Evolutionary conservation across 1,140 invertebrate species (phyloP).

Genomic region (Melitaea cinxia): DNA sequence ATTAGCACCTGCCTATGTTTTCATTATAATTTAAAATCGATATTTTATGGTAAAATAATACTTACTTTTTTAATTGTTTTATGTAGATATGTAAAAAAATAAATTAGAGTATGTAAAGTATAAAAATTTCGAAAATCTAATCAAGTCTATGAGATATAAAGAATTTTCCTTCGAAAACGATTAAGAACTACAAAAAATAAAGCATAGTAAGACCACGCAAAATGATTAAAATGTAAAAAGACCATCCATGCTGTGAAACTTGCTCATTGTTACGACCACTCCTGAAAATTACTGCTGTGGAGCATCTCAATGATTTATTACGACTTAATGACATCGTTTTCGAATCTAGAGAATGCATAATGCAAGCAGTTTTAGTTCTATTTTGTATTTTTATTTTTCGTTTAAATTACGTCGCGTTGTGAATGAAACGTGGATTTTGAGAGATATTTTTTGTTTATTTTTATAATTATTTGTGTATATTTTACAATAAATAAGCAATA

Average conservation of each 20-base stretch:
- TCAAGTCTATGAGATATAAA: too few species aligned
- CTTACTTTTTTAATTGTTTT: too few species aligned
- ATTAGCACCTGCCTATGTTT: too few species aligned
- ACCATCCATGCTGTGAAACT: conserved; percentile 11
- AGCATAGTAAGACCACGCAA: not conserved
- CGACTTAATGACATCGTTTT: conserved; percentile 33
- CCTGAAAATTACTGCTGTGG: conserved; percentile 34
- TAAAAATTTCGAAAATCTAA: too few species aligned
- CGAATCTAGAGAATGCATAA: conserved; percentile 28
- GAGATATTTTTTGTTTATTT: not conserved
- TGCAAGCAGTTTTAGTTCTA: conserved; percentile 23
- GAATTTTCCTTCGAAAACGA: too few species aligned
- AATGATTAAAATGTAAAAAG: conserved; percentile 19
- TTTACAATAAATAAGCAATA: too few species aligned
- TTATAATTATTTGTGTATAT: not conserved
- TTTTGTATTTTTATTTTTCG: conserved; percentile 7
- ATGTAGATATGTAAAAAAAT: too few species aligned
- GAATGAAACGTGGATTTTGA: not conserved
- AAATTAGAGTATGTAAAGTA: too few species aligned
- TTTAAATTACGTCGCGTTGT: not conserved
- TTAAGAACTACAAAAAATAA: too few species aligned
- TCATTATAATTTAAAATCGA: too few species aligned
- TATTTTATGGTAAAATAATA: too few species aligned
- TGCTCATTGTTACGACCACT: conserved; percentile 30
- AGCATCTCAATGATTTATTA: conserved; percentile 36